Evolutionary conservation across 2,888 invertebrate species (phyloP).

Genomic region (Idaea aversata): DNA sequence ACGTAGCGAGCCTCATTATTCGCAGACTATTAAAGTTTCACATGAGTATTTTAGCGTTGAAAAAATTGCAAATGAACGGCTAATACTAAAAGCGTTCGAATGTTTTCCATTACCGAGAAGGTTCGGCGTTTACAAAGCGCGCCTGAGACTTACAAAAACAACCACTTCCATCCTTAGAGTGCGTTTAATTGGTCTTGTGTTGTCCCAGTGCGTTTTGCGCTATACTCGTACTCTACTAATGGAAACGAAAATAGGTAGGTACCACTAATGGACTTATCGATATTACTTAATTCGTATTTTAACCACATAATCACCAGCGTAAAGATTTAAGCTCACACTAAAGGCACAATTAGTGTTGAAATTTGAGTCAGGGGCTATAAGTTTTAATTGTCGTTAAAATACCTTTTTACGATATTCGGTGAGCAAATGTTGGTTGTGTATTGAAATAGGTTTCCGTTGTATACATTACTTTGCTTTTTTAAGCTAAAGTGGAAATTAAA

Average conservation of each 20-base stretch:
- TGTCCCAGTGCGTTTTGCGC: slow-evolving; percentile 27
- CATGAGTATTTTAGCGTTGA: slow-evolving; percentile 47
- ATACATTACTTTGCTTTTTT: slow-evolving; percentile 7
- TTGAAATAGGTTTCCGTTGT: background rate
- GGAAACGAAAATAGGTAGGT: background rate
- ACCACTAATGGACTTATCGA: background rate
- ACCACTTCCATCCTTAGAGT: slow-evolving; percentile 52
- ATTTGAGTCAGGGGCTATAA: no score
- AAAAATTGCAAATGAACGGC: slow-evolving; percentile 54
- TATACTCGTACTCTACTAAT: background rate
- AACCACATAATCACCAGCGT: background rate
- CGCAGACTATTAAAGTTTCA: slow-evolving; percentile 35
- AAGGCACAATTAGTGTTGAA: no score
- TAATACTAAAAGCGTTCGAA: slow-evolving; percentile 50
- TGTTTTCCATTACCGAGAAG: slow-evolving; percentile 57
- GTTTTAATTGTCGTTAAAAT: no score
- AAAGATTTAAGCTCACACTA: no score
- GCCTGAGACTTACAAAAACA: slow-evolving; percentile 56
- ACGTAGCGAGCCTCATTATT: slow-evolving; percentile 13
- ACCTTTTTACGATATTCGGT: background rate
- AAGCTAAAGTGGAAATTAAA: slow-evolving; percentile 10
- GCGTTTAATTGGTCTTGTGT: slow-evolving; percentile 59
- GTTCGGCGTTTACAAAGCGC: slow-evolving; percentile 64
- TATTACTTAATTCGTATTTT: background rate
- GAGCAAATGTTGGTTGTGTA: background rate